A percentile compares a stretch with the other conserved stretches of the same genome.
Evolutionary conservation across 2,113 vertebrate genomes (phyloP).

Genomic region (Pangasianodon hypophthalmus): DNA sequence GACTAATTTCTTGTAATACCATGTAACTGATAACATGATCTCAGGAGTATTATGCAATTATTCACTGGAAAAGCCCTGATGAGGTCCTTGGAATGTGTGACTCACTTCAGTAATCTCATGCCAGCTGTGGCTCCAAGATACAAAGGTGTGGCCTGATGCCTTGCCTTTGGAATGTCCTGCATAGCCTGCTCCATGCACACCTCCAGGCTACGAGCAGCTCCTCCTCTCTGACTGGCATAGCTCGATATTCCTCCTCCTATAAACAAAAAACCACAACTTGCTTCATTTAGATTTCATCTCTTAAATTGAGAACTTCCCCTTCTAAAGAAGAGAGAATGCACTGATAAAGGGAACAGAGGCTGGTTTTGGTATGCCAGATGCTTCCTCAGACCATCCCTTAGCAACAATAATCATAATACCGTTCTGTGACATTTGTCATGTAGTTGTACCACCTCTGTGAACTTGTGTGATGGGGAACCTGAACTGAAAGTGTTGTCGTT

Average conservation of each 20-base stretch:
- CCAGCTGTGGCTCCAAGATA: slow-evolving; percentile 85
- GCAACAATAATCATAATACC: slow-evolving; percentile 32
- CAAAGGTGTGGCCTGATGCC: slow-evolving; percentile 68
- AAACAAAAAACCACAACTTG: neutral
- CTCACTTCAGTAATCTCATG: slow-evolving; percentile 85
- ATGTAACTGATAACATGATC: neutral
- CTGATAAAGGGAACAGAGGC: neutral
- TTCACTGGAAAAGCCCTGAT: neutral
- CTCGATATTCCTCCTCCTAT: slow-evolving; percentile 71
- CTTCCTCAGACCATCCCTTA: slow-evolving; percentile 34
- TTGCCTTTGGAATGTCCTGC: slow-evolving; percentile 67
- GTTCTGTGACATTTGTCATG: neutral
- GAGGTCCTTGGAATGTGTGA: neutral
- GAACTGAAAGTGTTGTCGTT: slow-evolving; percentile 29
- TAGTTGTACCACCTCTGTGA: slow-evolving; percentile 5
- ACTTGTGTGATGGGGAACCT: neutral
- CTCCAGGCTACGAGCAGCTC: slow-evolving; percentile 66
- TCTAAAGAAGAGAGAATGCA: neutral
- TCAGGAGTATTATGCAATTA: neutral
- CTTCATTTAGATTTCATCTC: neutral
- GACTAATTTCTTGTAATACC: no score
- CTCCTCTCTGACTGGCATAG: slow-evolving; percentile 57
- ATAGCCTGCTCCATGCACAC: slow-evolving; percentile 73
- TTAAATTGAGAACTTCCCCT: neutral
- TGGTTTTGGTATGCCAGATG: slow-evolving; percentile 12